A percentile compares a stretch with the other conserved stretches of the same genome.
These are phyloP conservation scores for Calonectris borealis DNA, from an alignment of 2,113 vertebrate species.

Conservation along the genomic window DNA sequence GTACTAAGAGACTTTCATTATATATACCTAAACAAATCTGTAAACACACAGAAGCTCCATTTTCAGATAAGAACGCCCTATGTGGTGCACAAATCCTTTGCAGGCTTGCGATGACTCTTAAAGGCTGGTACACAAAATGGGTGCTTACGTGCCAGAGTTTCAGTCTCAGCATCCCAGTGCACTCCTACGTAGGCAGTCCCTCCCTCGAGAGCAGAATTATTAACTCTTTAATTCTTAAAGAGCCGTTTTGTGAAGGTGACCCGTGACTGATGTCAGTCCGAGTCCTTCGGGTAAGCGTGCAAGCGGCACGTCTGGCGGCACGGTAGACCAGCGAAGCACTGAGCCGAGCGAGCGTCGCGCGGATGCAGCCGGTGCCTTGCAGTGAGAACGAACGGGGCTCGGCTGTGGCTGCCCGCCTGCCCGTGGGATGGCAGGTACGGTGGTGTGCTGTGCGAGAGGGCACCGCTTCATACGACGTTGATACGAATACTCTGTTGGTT, in stretches of 20 bases:
- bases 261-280: fast-evolving
- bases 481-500: no score
- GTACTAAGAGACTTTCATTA: fast-evolving
- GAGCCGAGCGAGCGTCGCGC: fast-evolving
- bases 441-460: fast-evolving
- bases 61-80: fast-evolving
- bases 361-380: background rate
- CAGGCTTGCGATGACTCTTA: fast-evolving
- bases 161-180: no score
- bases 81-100: fast-evolving
- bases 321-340: fast-evolving
- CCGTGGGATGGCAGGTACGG: background rate
- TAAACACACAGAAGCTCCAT: fast-evolving
- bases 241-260: background rate
- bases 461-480: fast-evolving
- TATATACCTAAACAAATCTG: background rate
- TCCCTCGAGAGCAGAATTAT: background rate
- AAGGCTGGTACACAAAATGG: fast-evolving
- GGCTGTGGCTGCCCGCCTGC: no score
- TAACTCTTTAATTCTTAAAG: background rate
- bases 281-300: background rate
- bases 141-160: background rate
- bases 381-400: fast-evolving
- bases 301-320: fast-evolving
- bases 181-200: fast-evolving